Base-by-base conservation (phyloP, 1,140 invertebrate genomes). In the Microplitis mediator region DNA sequence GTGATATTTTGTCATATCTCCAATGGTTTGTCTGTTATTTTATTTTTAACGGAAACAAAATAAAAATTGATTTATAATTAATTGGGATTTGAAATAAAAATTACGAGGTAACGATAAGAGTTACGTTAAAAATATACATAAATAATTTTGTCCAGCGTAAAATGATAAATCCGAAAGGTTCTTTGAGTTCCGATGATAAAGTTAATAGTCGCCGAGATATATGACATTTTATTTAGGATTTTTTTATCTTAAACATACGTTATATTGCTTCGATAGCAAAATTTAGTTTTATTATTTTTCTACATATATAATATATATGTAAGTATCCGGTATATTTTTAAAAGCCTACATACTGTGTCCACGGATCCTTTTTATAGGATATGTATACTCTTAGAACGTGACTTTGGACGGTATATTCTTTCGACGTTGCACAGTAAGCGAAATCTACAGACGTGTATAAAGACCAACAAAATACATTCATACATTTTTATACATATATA, bases 381-480 rank as follows among this genome's bases (percentile, higher is more conserved):
- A 34, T 54, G 39, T 67, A 35, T 64, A 52, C 65, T 67, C 34
- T 34, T 34, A 31, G 51, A 67, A 67, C 65, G 65, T 67, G 65
- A 67, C 51, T 67, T 67, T 67, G 23, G 50, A 51, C 39, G 32
- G 39, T 67, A 54, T 67, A 67, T 67, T 51, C 65, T 51, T 67
- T 54, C 62, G 62, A 64, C 39, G 65, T 67, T 67, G 65, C 65
- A 67, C 65, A 54, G 65, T 67, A 67, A 67, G 65, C 65, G 54
- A 67, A 67, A 67, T 39, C 65, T 54, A 3, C 14, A 67, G 65
- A 67, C 65, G 65, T 67, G 50, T 67, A 67, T 67, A 50, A 51
- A 54, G 16, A 52, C 16, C 14, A 54, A 5, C 23, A 35, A 52
- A 31, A 67, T 31, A 67, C 8, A 58, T 54, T 23, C 23, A 23